phyloP scores from a whole-genome alignment of 2,113 vertebrate species.

The Python bivittatus region DNA sequence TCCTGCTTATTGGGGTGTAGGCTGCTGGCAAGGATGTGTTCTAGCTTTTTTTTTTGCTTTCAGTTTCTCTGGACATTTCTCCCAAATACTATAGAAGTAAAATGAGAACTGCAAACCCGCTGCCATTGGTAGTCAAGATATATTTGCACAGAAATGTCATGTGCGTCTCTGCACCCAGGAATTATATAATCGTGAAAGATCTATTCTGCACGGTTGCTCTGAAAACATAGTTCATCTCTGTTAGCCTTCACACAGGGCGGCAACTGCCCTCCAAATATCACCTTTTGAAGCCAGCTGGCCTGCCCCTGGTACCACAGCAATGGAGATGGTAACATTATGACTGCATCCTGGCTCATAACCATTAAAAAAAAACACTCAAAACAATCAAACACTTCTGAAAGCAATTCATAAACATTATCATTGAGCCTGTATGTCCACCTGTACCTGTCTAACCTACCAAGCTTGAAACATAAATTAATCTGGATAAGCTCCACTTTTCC shows the following conservation, averaged over 20 bases:
- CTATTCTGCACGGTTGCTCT: not conserved
- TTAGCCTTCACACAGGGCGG: not conserved
- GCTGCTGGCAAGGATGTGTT: too few relatives aligned
- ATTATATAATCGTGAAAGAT: not conserved
- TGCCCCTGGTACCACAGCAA: not conserved
- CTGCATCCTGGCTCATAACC: not conserved
- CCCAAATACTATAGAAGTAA: too few relatives aligned
- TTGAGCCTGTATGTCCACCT: not conserved
- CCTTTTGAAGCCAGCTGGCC: not conserved
- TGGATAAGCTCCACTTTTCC: not conserved
- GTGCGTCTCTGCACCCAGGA: not conserved
- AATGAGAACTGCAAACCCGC: too few relatives aligned
- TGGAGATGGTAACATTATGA: not conserved
- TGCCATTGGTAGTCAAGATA: too few relatives aligned
- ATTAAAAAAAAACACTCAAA: not conserved
- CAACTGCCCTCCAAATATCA: not conserved
- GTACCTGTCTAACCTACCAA: not conserved
- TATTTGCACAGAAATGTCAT: not conserved
- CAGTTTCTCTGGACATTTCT: too few relatives aligned
- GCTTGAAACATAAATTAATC: not conserved
- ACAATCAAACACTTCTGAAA: not conserved
- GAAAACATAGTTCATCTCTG: not conserved
- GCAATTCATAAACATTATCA: not conserved
- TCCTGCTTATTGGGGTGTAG: too few relatives aligned
- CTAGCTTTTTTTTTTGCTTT: too few relatives aligned